A percentile compares a stretch with the other conserved stretches of the same genome.
These are phyloP conservation scores for Drosophila carrolli DNA, from an alignment of 1,140 invertebrate genomes.

Conservation along the genomic window DNA sequence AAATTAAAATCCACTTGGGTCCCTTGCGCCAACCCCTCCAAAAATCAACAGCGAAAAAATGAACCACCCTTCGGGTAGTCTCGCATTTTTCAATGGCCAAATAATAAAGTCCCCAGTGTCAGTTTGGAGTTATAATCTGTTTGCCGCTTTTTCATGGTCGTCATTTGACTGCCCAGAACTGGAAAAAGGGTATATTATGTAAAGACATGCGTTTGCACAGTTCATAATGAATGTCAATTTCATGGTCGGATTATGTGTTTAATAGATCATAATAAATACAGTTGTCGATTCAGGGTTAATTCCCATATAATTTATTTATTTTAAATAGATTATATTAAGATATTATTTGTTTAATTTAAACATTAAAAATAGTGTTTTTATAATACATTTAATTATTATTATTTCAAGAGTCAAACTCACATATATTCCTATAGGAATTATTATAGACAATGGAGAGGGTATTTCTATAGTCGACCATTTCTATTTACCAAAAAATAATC, in stretches of 20 bases:
- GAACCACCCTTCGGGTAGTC: conserved; percentile 33
- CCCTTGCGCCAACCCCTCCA: conserved; percentile 4
- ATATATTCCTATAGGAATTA: no score
- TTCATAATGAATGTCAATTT: neutral
- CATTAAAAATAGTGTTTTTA: no score
- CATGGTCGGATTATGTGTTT: neutral
- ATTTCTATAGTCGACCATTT: neutral
- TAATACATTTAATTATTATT: no score
- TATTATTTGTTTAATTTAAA: no score
- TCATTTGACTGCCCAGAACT: conserved; percentile 52
- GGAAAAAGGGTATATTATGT: conserved; percentile 26
- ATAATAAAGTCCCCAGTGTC: conserved; percentile 79
- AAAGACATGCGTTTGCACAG: neutral
- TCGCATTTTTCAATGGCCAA: conserved; percentile 79
- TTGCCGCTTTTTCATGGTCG: conserved; percentile 80
- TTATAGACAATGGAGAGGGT: neutral
- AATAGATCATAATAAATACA: neutral
- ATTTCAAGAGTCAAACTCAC: no score
- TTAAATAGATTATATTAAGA: no score
- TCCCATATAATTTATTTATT: no score
- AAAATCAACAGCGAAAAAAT: conserved; percentile 4
- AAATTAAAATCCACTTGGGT: conserved; percentile 83
- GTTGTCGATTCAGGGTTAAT: no score
- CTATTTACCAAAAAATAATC: neutral
- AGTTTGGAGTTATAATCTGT: conserved; percentile 81